Conservation (phyloP, 1,140 invertebrate species). For the Drosophila ercepeae region DNA sequence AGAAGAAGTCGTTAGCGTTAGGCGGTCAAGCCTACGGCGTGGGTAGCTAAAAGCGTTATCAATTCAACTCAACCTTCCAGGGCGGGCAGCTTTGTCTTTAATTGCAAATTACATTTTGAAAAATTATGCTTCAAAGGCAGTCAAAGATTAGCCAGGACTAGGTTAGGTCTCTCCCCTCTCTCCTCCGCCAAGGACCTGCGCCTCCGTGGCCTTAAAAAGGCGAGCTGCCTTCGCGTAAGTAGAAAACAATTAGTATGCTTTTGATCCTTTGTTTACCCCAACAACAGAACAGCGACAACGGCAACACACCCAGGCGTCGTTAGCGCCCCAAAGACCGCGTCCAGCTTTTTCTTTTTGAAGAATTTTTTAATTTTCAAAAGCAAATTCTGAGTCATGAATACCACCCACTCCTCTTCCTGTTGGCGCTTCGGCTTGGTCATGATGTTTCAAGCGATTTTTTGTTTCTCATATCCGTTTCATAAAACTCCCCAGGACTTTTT, state of each 20-base stretch:
- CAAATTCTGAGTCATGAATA: conserved; percentile 69
- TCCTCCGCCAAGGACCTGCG: background rate
- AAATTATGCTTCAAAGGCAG: conserved; percentile 75
- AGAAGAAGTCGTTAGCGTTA: conserved; percentile 43
- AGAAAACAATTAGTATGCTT: conserved; percentile 83
- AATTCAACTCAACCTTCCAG: conserved; percentile 17
- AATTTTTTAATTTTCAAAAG: conserved; percentile 81
- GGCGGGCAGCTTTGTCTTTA: conserved; percentile 62
- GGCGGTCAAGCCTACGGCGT: conserved; percentile 53
- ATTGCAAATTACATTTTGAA: conserved; percentile 83
- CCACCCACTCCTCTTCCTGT: conserved; percentile 1
- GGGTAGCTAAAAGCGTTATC: conserved; percentile 38
- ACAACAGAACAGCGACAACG: conserved; percentile 60
- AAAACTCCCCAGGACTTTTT: conserved; percentile 68
- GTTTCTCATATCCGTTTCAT: conserved; percentile 79
- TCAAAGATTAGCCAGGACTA: conserved; percentile 62
- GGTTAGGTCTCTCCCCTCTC: conserved; percentile 12
- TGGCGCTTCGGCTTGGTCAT: conserved; percentile 39
- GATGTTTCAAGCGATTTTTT: conserved; percentile 64
- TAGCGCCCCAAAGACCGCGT: conserved; percentile 70
- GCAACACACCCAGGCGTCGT: conserved; percentile 56
- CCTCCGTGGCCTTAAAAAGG: conserved; percentile 18
- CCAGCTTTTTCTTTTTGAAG: conserved; percentile 57
- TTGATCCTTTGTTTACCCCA: conserved; percentile 83
- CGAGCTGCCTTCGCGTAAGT: conserved; percentile 60